A percentile compares a stretch with the other conserved stretches of the same genome.
Evolutionary conservation across 1,140 invertebrate species (phyloP).

Genomic region (Apis florea): DNA sequence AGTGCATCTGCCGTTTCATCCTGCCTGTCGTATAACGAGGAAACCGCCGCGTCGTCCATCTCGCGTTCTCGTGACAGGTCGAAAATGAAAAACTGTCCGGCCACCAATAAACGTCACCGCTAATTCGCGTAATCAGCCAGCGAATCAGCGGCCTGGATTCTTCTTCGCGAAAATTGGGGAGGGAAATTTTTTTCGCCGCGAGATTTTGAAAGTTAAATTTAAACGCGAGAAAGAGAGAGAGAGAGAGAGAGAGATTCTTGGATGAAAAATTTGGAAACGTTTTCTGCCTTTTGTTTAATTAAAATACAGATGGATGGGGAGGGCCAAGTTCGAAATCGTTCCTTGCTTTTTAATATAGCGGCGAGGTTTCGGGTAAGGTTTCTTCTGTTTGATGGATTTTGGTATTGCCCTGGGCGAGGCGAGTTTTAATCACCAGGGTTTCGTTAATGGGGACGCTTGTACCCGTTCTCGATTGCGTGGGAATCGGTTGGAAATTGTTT

Average conservation of each 20-base stretch:
- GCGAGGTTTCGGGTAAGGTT: neutral
- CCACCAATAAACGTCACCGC: slow-evolving; percentile 25
- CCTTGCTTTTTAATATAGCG: neutral
- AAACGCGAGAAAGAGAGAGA: neutral
- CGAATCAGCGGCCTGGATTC: no score
- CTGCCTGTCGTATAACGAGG: neutral
- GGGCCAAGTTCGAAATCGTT: neutral
- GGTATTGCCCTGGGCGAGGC: neutral
- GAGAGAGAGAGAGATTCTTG: neutral
- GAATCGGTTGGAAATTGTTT: no score
- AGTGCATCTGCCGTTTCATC: neutral
- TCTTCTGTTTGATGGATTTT: neutral
- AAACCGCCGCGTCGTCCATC: neutral
- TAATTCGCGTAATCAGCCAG: slow-evolving; percentile 26
- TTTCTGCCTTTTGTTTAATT: neutral
- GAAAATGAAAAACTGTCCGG: slow-evolving; percentile 24
- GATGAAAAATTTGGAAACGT: neutral
- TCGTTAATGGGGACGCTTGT: no score
- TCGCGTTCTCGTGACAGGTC: neutral
- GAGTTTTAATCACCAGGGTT: neutral
- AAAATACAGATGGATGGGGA: neutral
- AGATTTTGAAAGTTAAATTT: slow-evolving; percentile 11
- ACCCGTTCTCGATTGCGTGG: no score
- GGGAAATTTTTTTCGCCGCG: neutral
- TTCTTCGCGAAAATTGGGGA: neutral